Conservation (phyloP, 1,140 invertebrate species). For the Philopotamus ludificatus region DNA sequence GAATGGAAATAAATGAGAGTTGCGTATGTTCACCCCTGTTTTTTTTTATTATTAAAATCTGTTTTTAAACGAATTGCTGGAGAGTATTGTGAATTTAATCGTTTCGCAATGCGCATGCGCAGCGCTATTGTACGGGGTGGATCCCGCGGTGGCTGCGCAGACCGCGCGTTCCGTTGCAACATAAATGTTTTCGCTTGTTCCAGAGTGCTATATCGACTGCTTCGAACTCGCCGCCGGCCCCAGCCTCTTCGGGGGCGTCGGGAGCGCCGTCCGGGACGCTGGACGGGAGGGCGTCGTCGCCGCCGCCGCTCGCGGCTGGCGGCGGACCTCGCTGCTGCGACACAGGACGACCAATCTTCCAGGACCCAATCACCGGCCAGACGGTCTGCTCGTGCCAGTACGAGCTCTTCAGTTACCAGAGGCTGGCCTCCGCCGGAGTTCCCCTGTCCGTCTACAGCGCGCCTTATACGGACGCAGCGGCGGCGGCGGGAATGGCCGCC, state of each 20-base stretch:
- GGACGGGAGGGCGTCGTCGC: slow-evolving; percentile 53
- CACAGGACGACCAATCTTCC: slow-evolving; percentile 86
- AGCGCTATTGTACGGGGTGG: too few relatives aligned
- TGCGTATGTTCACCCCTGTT: too few relatives aligned
- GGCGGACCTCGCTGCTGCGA: slow-evolving; percentile 77
- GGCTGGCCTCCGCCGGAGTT: slow-evolving; percentile 66
- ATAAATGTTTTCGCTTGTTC: slow-evolving; percentile 40
- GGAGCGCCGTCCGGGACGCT: slow-evolving; percentile 50
- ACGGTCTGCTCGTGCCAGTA: slow-evolving; percentile 91
- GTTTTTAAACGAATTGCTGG: too few relatives aligned
- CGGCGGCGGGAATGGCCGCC: slow-evolving; percentile 74
- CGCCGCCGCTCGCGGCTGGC: slow-evolving; percentile 55
- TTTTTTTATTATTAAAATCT: too few relatives aligned
- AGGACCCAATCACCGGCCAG: slow-evolving; percentile 88
- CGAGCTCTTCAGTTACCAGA: slow-evolving; percentile 77
- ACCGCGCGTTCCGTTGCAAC: slow-evolving; percentile 26
- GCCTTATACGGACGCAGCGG: slow-evolving; percentile 70
- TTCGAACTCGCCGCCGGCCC: slow-evolving; percentile 60
- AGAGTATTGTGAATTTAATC: too few relatives aligned
- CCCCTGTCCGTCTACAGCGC: slow-evolving; percentile 76
- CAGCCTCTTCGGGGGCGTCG: slow-evolving; percentile 51
- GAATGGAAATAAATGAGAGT: too few relatives aligned
- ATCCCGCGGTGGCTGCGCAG: neutral
- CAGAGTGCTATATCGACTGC: slow-evolving; percentile 60
- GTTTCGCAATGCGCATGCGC: too few relatives aligned